A percentile compares a stretch with the other conserved stretches of the same genome.
Evolutionary conservation across 1,140 invertebrate genomes (phyloP).

Genomic region (Trachymyrmex cornetzi): DNA sequence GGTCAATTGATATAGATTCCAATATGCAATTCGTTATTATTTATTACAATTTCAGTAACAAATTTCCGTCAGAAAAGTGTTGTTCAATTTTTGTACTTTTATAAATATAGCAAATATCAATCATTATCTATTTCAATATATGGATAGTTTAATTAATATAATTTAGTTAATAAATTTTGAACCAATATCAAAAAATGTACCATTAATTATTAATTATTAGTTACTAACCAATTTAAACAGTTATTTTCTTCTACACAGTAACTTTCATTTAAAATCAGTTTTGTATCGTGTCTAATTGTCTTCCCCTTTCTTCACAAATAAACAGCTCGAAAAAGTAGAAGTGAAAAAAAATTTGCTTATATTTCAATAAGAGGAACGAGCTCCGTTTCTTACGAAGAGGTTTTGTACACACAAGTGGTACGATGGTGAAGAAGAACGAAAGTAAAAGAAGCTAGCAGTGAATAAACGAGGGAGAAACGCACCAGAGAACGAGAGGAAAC

Average conservation of each 20-base stretch:
- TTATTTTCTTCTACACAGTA: not conserved
- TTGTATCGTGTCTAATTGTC: not conserved
- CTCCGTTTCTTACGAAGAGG: slow-evolving; percentile 38
- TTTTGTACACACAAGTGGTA: slow-evolving; percentile 49
- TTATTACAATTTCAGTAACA: too few species aligned
- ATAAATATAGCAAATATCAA: not conserved
- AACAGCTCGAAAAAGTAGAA: slow-evolving; percentile 6
- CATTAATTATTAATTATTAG: not conserved
- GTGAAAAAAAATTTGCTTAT: slow-evolving; percentile 31
- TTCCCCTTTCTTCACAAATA: not conserved
- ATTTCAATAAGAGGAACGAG: slow-evolving; percentile 54
- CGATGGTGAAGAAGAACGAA: slow-evolving; percentile 53
- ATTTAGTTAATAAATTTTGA: not conserved
- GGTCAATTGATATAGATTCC: too few species aligned
- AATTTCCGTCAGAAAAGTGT: not conserved
- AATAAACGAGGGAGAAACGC: slow-evolving; percentile 53
- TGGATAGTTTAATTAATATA: not conserved
- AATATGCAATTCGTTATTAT: too few species aligned
- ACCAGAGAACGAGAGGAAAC: slow-evolving; percentile 70
- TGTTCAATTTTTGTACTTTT: not conserved
- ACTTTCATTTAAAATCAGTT: slow-evolving; percentile 30
- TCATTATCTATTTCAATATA: not conserved
- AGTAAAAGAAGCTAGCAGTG: slow-evolving; percentile 34
- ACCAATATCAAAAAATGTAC: not conserved
- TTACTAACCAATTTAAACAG: not conserved